Conservation (phyloP, 2,888 invertebrate genomes). For the Lysandra coridon region DNA sequence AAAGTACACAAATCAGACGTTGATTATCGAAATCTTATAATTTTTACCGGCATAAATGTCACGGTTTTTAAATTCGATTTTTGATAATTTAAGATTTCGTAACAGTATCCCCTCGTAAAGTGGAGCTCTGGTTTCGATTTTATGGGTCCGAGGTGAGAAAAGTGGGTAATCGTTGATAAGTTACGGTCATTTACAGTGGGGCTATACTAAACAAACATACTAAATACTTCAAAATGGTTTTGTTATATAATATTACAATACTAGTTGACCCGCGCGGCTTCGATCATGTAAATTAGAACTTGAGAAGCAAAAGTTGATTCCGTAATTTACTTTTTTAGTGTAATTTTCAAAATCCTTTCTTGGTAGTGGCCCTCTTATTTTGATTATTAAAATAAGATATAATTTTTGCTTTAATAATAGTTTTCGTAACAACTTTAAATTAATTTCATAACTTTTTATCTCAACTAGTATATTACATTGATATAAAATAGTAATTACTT, state of each 20-base stretch:
- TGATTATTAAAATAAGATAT: too few species aligned
- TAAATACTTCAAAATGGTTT: background rate
- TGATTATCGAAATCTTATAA: slow-evolving; percentile 60
- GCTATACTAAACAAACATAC: background rate
- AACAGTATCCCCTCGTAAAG: slow-evolving; percentile 16
- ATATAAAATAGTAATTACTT: too few species aligned
- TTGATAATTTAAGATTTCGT: slow-evolving; percentile 23
- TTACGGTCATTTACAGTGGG: slow-evolving; percentile 2
- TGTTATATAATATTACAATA: background rate
- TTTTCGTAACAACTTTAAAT: too few species aligned
- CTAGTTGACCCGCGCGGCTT: too few species aligned
- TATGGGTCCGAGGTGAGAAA: slow-evolving; percentile 2
- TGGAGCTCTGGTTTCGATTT: slow-evolving; percentile 18
- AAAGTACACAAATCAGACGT: slow-evolving; percentile 57
- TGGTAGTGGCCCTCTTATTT: too few species aligned
- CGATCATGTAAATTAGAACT: background rate
- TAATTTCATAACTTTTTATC: too few species aligned
- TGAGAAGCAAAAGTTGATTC: background rate
- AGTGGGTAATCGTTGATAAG: slow-evolving; percentile 17
- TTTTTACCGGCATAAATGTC: slow-evolving; percentile 26
- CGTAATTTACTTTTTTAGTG: background rate
- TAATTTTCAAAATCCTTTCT: too few species aligned
- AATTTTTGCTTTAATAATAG: too few species aligned
- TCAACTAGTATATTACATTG: too few species aligned
- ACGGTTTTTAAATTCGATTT: slow-evolving; percentile 28